phyloP scores from a whole-genome alignment of 2,888 invertebrate species.

The Halocaridina rubra region DNA sequence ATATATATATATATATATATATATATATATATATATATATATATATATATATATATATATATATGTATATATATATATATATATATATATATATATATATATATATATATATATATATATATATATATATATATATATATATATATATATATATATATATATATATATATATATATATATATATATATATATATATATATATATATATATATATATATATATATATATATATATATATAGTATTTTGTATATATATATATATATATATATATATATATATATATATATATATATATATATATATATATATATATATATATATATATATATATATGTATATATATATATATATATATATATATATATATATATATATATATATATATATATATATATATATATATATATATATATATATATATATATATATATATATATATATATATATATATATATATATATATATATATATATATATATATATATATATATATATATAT shows the following conservation, averaged over 20 bases:
- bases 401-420: conserved; percentile 16
- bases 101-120: background rate
- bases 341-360: too few relatives aligned
- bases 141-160: background rate
- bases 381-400: background rate
- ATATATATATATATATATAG: too few relatives aligned
- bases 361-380: too few relatives aligned
- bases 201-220: background rate
- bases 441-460: conserved; percentile 19
- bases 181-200: background rate
- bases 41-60: background rate
- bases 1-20: background rate
- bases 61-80: background rate
- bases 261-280: too few relatives aligned
- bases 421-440: conserved; percentile 19
- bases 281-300: too few relatives aligned
- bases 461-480: conserved; percentile 1
- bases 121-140: background rate
- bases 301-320: too few relatives aligned
- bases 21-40: conserved; percentile 1
- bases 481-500: conserved; percentile 8
- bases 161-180: background rate
- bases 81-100: background rate
- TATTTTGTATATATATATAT: too few relatives aligned
- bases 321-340: too few relatives aligned